phyloP scores from a whole-genome alignment of 2,797 vertebrate genomes.

The Myripristis jacobus region DNA sequence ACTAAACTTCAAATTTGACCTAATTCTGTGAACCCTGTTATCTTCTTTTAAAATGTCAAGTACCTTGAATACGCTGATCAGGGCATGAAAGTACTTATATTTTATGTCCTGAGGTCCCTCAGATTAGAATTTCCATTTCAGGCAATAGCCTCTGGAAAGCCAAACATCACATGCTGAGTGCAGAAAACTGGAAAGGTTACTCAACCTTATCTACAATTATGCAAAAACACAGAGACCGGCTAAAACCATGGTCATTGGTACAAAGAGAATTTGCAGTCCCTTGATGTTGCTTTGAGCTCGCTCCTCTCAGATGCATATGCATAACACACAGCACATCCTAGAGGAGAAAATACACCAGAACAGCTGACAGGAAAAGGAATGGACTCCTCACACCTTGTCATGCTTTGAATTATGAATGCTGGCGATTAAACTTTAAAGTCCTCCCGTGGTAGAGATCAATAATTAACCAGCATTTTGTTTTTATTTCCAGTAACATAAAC shows the following conservation, averaged over 20 bases:
- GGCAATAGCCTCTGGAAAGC: constrained; percentile 61
- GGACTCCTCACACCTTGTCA: constrained; percentile 60
- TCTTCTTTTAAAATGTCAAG: constrained; percentile 80
- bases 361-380: constrained; percentile 56
- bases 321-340: constrained; percentile 73
- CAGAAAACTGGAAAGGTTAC: constrained; percentile 79
- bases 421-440: constrained; percentile 71
- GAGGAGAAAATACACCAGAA: constrained; percentile 62
- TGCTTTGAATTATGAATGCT: constrained; percentile 70
- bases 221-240: constrained; percentile 72
- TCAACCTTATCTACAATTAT: constrained; percentile 81
- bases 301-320: constrained; percentile 27
- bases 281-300: constrained; percentile 66
- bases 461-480: constrained; percentile 54
- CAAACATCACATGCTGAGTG: constrained; percentile 73
- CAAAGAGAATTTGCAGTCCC: constrained; percentile 67
- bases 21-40: constrained; percentile 65
- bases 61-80: constrained; percentile 75
- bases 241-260: constrained; percentile 59
- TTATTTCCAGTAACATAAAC: constrained; percentile 32
- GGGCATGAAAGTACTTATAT: constrained; percentile 76
- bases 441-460: constrained; percentile 48
- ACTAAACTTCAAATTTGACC: constrained; percentile 69
- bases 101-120: constrained; percentile 74
- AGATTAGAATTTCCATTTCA: constrained; percentile 79